Percentiles rank a stretch among this genome's conserved stretches.
Conservation (phyloP, 2,797 vertebrate species). For the Thamnophis elegans region DNA sequence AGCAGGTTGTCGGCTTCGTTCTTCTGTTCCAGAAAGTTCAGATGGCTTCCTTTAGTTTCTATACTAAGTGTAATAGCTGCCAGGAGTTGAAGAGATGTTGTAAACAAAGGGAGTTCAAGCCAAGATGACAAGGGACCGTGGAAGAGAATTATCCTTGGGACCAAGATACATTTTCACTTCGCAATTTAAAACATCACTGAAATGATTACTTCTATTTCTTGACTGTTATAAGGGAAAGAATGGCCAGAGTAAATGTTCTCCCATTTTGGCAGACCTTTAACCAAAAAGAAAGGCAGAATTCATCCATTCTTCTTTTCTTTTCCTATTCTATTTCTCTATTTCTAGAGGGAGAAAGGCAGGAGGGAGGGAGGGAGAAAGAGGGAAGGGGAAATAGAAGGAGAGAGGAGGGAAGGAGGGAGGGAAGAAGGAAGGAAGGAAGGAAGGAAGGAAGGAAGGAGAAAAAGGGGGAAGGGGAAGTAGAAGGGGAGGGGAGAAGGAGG, state of each 20-base stretch:
- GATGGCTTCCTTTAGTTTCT: slow-evolving; percentile 63
- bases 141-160: slow-evolving; percentile 41
- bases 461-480: too few relatives aligned
- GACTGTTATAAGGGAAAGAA: slow-evolving; percentile 37
- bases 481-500: too few relatives aligned
- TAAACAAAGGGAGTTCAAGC: slow-evolving; percentile 62
- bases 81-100: slow-evolving; percentile 59
- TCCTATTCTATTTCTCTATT: background rate
- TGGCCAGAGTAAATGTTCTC: slow-evolving; percentile 18
- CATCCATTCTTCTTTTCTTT: background rate
- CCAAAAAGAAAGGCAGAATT: background rate
- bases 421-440: too few relatives aligned
- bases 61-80: slow-evolving; percentile 54
- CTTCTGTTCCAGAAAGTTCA: slow-evolving; percentile 64
- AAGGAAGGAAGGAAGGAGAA: too few relatives aligned
- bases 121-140: slow-evolving; percentile 41
- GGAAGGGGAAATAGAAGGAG: too few relatives aligned
- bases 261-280: background rate
- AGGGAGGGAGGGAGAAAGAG: too few relatives aligned
- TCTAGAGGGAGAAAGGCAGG: background rate
- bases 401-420: too few relatives aligned
- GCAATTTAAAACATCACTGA: slow-evolving; percentile 39
- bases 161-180: slow-evolving; percentile 30
- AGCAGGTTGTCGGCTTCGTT: slow-evolving; percentile 63
- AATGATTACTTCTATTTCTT: slow-evolving; percentile 22